phyloP scores from a whole-genome alignment of 37 sponge, comb jelly and placozoan species.

The Spongilla lacustris region DNA sequence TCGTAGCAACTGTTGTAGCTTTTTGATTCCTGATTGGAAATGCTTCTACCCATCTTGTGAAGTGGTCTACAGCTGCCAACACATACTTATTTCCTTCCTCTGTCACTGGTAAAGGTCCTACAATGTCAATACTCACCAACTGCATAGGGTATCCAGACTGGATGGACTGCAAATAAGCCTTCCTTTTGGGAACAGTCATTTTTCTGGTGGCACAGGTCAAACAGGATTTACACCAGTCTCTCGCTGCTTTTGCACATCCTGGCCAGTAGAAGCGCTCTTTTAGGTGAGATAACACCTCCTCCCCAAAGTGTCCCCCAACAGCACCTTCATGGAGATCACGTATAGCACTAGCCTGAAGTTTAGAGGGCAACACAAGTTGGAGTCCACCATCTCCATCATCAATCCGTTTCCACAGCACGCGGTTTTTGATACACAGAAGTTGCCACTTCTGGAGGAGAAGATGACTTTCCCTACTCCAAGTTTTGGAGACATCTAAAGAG shows the following conservation, averaged over 20 bases:
- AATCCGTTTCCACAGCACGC: no score
- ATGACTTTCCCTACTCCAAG: no score
- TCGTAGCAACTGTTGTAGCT: slow-evolving; percentile 21
- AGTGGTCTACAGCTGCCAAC: background rate
- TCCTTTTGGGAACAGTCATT: background rate
- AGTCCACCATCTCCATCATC: background rate
- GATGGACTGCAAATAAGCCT: background rate
- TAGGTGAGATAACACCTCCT: background rate
- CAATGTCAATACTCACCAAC: background rate
- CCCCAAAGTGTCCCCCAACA: slow-evolving; percentile 6
- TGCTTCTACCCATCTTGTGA: slow-evolving; percentile 17
- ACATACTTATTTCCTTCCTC: background rate
- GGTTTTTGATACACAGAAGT: no score
- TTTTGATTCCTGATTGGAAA: background rate
- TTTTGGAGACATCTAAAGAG: no score
- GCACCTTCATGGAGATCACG: slow-evolving; percentile 10
- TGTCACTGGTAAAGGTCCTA: slow-evolving; percentile 3
- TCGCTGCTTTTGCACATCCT: background rate
- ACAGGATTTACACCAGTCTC: slow-evolving; percentile 5
- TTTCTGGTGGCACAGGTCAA: background rate
- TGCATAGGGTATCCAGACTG: background rate
- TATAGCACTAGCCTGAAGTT: background rate
- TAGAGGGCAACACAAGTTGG: slow-evolving; percentile 9
- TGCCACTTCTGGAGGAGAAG: no score
- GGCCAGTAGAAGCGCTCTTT: background rate